Evolutionary conservation across 1,140 invertebrate species (phyloP).

Genomic region (Patella vulgata): DNA sequence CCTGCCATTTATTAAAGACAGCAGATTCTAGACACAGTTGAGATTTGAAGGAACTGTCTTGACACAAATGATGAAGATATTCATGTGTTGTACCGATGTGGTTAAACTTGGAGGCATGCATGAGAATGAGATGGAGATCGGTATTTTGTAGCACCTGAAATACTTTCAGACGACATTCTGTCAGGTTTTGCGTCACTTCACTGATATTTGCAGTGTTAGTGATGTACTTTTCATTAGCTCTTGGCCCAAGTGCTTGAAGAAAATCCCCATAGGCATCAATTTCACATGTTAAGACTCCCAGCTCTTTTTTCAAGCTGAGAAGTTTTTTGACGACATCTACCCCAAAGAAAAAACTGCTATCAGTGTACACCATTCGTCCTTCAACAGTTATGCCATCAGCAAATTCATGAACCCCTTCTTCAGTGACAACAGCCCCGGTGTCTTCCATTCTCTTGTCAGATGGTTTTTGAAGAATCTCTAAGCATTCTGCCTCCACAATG

Average conservation of each 20-base stretch:
- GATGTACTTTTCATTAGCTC: constrained; percentile 55
- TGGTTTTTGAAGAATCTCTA: constrained; percentile 69
- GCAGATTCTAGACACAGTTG: constrained; percentile 52
- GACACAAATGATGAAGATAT: constrained; percentile 64
- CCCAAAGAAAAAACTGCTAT: constrained; percentile 68
- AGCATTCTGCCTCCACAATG: constrained; percentile 51
- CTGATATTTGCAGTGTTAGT: constrained; percentile 55
- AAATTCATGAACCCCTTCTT: constrained; percentile 32
- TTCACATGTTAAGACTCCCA: constrained; percentile 63
- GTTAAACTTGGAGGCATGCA: constrained; percentile 68
- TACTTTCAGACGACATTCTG: constrained; percentile 49
- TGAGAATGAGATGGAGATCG: constrained; percentile 58
- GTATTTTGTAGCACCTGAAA: constrained; percentile 56
- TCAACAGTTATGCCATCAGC: constrained; percentile 32
- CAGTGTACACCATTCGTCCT: constrained; percentile 64
- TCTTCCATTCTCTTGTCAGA: constrained; percentile 58
- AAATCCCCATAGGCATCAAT: constrained; percentile 71
- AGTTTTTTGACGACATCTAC: constrained; percentile 62
- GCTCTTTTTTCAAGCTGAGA: constrained; percentile 54
- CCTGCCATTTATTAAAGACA: constrained; percentile 48
- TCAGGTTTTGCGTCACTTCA: constrained; percentile 36
- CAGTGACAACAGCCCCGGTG: constrained; percentile 58
- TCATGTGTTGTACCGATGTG: constrained; percentile 69
- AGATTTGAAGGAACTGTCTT: constrained; percentile 48
- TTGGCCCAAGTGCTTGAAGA: constrained; percentile 65